Conservation (phyloP, 2,797 vertebrate species). For the Micrastur ruficollis region DNA sequence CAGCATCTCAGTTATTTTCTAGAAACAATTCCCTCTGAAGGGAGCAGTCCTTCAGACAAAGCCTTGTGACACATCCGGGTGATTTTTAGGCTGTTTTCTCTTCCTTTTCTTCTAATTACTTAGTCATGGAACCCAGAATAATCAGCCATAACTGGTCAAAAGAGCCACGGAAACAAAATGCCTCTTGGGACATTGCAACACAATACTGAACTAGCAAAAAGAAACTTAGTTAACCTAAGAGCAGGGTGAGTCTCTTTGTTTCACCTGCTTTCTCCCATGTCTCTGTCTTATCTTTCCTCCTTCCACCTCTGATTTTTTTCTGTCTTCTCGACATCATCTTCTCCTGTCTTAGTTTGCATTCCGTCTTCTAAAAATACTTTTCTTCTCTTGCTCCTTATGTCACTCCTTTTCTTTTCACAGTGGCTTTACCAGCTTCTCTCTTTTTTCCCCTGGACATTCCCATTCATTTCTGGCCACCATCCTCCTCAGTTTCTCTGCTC, state of each 20-base stretch:
- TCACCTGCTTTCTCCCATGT: constrained; percentile 3
- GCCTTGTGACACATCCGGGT: constrained; percentile 37
- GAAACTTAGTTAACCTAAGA: neutral
- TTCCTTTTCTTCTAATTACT: constrained; percentile 45
- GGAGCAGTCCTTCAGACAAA: constrained; percentile 32
- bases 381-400: neutral
- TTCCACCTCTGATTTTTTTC: neutral
- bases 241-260: neutral
- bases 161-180: constrained; percentile 48
- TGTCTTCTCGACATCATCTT: neutral
- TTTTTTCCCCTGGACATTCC: neutral
- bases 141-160: constrained; percentile 7
- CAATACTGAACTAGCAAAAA: neutral
- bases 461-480: neutral
- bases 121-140: constrained; percentile 19
- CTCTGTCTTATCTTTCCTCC: neutral
- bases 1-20: constrained; percentile 35
- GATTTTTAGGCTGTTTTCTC: constrained; percentile 31
- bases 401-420: neutral
- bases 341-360: neutral
- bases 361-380: neutral
- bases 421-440: neutral
- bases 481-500: neutral
- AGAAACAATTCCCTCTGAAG: constrained; percentile 51
- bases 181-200: constrained; percentile 33